Conservation (phyloP, 2,113 vertebrate genomes). For the Spea multiplicata region DNA sequence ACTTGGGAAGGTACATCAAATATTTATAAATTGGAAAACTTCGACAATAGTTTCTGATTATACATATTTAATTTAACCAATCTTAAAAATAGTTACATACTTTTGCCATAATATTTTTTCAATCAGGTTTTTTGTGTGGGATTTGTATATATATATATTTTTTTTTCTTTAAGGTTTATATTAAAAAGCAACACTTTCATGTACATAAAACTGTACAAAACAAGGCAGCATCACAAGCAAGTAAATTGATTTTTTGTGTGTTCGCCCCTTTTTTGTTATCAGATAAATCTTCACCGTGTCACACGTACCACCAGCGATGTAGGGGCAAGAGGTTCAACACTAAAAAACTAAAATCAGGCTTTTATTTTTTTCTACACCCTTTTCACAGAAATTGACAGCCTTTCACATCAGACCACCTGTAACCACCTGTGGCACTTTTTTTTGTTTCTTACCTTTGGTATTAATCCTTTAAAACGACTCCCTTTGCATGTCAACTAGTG, state of each 20-base stretch:
- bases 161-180: constrained; percentile 65
- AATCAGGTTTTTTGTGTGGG: constrained; percentile 59
- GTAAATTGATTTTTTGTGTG: constrained; percentile 72
- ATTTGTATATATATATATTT: constrained; percentile 56
- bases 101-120: constrained; percentile 49
- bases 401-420: constrained; percentile 36
- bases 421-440: constrained; percentile 3
- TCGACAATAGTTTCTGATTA: constrained; percentile 74
- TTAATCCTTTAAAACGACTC: constrained; percentile 35
- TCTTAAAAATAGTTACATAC: constrained; percentile 80
- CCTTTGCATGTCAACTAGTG: constrained; percentile 7
- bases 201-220: constrained; percentile 99
- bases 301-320: constrained; percentile 14
- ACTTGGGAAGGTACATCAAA: constrained; percentile 77
- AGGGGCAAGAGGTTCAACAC: constrained; percentile 80
- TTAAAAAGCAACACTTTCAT: constrained; percentile 89
- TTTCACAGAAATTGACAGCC: constrained; percentile 51
- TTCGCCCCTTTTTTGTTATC: constrained; percentile 47
- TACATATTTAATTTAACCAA: constrained; percentile 65
- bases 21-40: constrained; percentile 86
- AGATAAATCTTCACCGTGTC: constrained; percentile 6
- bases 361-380: constrained; percentile 25
- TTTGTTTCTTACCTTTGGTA: constrained; percentile 61
- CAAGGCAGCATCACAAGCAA: constrained; percentile 91
- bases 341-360: constrained; percentile 76